Evolutionary conservation across 2,888 invertebrate species (phyloP), one percentile per base, ranked within the genome.

Genomic region (Hyles lineata): DNA sequence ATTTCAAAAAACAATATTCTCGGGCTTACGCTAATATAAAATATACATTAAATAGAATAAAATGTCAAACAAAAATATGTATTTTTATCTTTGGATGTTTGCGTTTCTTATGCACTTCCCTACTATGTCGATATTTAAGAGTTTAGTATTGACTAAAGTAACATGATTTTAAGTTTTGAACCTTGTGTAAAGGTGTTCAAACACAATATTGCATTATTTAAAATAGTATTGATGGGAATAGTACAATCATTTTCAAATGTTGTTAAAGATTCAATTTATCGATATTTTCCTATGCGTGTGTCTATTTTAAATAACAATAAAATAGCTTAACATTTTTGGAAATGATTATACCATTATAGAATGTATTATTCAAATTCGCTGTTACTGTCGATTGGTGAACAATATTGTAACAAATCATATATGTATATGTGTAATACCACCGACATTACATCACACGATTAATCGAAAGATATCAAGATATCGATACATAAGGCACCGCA

Each of bases 61-160:
- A 81, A 78, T 74, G 75, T 77, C 78, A 77, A 75, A 78, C 74
- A 77, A 80, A 81, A 84, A 80, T 76, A 82, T 74, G 73, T 70
- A 67, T 75, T 75, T 74, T 73, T 78, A 78, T 87, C 85, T 89
- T 88, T 87, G 86, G 86, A 80, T 83, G 81, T 82, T 77, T 81
- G 83, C 83, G 78, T 86, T 50, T 67, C 76, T 78, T 85, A 89
- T 91, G 93, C 93, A 93, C 93, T 93, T 93, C 93, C 93, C 85
- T 92, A 89, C 88, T 87, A 85, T 82, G 77, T 80, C 80, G 79
- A 81, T 80, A 85, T 80, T 85, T 83, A 80, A 62, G n/a, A 67
- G 50, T 21, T 8, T 23, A 75, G 75, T 75, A 75, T 75, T 71
- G 58, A 71, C 60, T 75, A 74, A 76, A 72, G 76, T 62, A 63